phyloP scores from a whole-genome alignment of 1,140 invertebrate species.

The Drosophila parvula region DNA sequence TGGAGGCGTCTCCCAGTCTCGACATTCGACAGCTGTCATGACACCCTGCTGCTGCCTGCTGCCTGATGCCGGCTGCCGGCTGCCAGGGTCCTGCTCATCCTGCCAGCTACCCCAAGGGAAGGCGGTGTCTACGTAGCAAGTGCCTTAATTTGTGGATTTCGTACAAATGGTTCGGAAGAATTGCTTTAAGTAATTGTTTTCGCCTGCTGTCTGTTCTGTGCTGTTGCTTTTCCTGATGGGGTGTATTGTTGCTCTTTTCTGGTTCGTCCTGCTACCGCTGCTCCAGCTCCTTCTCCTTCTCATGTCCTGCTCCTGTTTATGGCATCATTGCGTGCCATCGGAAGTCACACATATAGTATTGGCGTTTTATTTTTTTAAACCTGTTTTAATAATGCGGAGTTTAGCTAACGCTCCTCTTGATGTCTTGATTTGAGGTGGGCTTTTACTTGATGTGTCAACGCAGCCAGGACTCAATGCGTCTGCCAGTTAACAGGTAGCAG shows the following conservation, averaged over 20 bases:
- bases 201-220: slow-evolving; percentile 20
- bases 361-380: slow-evolving; percentile 6
- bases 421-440: neutral
- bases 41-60: slow-evolving; percentile 14
- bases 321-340: slow-evolving; percentile 19
- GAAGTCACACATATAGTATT: neutral
- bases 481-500: slow-evolving; percentile 5
- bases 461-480: neutral
- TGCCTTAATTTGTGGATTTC: slow-evolving; percentile 81
- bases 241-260: slow-evolving; percentile 38
- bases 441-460: neutral
- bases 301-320: slow-evolving; percentile 6
- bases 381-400: slow-evolving; percentile 13
- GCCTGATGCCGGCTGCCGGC: slow-evolving; percentile 6
- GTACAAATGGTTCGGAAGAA: slow-evolving; percentile 80
- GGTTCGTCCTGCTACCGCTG: slow-evolving; percentile 1
- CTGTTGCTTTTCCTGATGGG: slow-evolving; percentile 2
- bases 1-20: slow-evolving; percentile 12
- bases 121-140: slow-evolving; percentile 41
- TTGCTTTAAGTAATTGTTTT: slow-evolving; percentile 81
- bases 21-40: slow-evolving; percentile 64
- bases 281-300: neutral
- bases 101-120: neutral
- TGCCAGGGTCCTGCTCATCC: neutral
- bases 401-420: neutral